Conservation (phyloP, 2,888 invertebrate genomes). For the Prosopocoilus inquinatus region DNA sequence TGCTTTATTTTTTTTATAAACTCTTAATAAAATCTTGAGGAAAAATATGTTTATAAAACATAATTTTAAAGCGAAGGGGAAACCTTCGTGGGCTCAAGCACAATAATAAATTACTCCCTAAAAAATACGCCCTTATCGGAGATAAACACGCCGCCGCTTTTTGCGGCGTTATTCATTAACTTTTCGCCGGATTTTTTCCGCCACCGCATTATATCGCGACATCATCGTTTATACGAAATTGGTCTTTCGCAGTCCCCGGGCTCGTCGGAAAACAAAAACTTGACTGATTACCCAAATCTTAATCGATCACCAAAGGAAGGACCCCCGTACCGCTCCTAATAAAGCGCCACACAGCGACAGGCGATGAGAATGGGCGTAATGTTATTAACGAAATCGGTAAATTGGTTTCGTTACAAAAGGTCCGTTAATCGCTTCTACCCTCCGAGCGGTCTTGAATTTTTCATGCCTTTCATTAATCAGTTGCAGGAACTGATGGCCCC, state of each 20-base stretch:
- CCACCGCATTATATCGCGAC: too few relatives aligned
- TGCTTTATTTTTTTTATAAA: too few relatives aligned
- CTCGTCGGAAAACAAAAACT: slow-evolving; percentile 7
- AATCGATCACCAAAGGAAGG: slow-evolving; percentile 14
- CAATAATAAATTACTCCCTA: too few relatives aligned
- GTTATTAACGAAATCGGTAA: neutral
- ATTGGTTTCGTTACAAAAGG: neutral
- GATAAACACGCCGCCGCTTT: neutral
- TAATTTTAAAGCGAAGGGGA: too few relatives aligned
- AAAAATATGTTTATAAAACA: too few relatives aligned
- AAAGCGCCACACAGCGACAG: slow-evolving; percentile 12
- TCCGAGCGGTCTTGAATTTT: too few relatives aligned
- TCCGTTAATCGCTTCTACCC: too few relatives aligned
- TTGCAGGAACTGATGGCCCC: too few relatives aligned
- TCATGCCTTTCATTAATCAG: too few relatives aligned
- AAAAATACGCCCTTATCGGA: too few relatives aligned
- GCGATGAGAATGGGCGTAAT: neutral
- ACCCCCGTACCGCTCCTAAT: slow-evolving; percentile 7
- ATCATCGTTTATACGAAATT: slow-evolving; percentile 1
- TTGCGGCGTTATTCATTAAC: neutral
- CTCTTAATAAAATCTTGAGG: too few relatives aligned
- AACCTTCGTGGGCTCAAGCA: too few relatives aligned
- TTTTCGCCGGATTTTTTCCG: neutral
- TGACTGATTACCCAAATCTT: slow-evolving; percentile 19
- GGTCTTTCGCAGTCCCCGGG: neutral